Evolutionary conservation across 2,797 vertebrate genomes (phyloP).

Genomic region (Sebastes flavidus): DNA sequence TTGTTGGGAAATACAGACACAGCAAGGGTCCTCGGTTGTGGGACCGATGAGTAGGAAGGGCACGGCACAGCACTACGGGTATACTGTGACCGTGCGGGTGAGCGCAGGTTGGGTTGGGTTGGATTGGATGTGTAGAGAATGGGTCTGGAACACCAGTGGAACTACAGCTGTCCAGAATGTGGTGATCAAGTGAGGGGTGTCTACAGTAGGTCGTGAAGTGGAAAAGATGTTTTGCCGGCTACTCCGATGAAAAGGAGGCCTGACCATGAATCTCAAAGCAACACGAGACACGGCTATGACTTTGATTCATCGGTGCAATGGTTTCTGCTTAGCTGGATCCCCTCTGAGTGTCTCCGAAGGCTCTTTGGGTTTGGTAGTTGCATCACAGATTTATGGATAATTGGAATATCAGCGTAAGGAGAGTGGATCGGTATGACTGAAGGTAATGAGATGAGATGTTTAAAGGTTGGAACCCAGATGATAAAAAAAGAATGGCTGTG

Average conservation of each 20-base stretch:
- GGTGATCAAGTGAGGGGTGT: conserved; percentile 40
- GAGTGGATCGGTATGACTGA: conserved; percentile 11
- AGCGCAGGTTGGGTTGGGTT: conserved; percentile 26
- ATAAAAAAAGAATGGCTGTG: conserved; percentile 52
- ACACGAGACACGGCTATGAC: conserved; percentile 17
- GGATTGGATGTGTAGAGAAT: conserved; percentile 46
- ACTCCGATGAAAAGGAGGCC: conserved; percentile 21
- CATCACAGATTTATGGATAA: conserved; percentile 28
- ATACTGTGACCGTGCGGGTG: conserved; percentile 44
- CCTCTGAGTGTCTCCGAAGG: conserved; percentile 30
- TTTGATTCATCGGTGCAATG: conserved; percentile 33
- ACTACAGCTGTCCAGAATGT: conserved; percentile 18
- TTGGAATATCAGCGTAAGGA: conserved; percentile 1
- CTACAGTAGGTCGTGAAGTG: conserved; percentile 23
- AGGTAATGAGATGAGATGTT: conserved; percentile 39
- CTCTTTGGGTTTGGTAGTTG: conserved; percentile 7
- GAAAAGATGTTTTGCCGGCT: conserved; percentile 15
- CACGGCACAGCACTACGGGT: conserved; percentile 56
- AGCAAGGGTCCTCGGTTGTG: conserved; percentile 43
- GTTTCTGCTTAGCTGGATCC: conserved; percentile 27
- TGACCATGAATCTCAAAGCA: conserved; percentile 27
- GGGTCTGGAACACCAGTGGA: conserved; percentile 42
- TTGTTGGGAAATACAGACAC: conserved; percentile 87
- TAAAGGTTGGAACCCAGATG: conserved; percentile 51
- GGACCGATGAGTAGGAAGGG: conserved; percentile 45